Conservation (phyloP, 2,888 invertebrate species). For the Netelia inedita region DNA sequence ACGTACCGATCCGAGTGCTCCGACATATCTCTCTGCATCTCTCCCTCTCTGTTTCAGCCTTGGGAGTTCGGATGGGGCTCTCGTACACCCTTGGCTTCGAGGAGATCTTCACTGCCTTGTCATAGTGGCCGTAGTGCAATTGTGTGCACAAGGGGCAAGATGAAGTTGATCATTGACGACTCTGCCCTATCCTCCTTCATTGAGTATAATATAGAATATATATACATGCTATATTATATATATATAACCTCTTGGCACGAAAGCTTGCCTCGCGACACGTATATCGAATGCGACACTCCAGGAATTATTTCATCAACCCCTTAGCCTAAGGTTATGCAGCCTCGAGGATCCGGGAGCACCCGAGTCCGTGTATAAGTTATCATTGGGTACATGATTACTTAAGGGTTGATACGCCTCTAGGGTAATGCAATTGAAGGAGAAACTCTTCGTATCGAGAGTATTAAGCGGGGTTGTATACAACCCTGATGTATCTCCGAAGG, state of each 20-base stretch:
- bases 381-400: too few relatives aligned
- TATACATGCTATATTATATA: neutral
- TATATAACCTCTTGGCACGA: slow-evolving; percentile 32
- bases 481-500: too few relatives aligned
- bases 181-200: slow-evolving; percentile 64
- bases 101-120: slow-evolving; percentile 55
- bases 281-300: slow-evolving; percentile 78
- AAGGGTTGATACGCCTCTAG: too few relatives aligned
- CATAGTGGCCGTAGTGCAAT: slow-evolving; percentile 61
- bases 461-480: too few relatives aligned
- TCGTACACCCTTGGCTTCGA: slow-evolving; percentile 53
- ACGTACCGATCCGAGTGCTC: slow-evolving; percentile 48
- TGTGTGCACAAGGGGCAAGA: slow-evolving; percentile 68
- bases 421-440: too few relatives aligned
- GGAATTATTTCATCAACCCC: slow-evolving; percentile 80
- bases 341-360: neutral
- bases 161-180: slow-evolving; percentile 76
- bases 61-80: slow-evolving; percentile 12
- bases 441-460: too few relatives aligned
- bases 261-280: slow-evolving; percentile 77
- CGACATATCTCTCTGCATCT: slow-evolving; percentile 45
- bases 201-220: slow-evolving; percentile 7
- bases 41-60: slow-evolving; percentile 8
- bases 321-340: slow-evolving; percentile 21
- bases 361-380: neutral